Evolutionary conservation across 2,888 invertebrate species (phyloP).

Genomic region (Coelogynopora nodosa): DNA sequence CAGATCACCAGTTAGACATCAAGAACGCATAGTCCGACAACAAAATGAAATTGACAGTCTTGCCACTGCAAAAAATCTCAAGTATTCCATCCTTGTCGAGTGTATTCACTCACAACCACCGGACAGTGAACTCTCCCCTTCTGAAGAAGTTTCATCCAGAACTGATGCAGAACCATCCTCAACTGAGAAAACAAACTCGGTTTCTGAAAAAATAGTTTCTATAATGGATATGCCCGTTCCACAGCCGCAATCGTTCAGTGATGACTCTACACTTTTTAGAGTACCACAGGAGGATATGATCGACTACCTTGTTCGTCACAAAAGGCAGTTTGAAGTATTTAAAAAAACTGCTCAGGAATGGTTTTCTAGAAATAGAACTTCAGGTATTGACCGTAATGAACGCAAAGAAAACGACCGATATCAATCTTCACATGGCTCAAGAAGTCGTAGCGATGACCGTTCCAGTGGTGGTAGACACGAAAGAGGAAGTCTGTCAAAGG

Average conservation of each 20-base stretch:
- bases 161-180: background rate
- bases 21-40: background rate
- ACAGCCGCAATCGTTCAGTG: background rate
- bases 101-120: background rate
- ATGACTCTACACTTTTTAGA: background rate
- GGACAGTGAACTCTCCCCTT: background rate
- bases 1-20: background rate
- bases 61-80: background rate
- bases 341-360: background rate
- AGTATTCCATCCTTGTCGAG: background rate
- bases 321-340: background rate
- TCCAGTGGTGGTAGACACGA: background rate
- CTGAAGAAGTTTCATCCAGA: background rate
- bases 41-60: background rate
- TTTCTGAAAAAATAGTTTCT: background rate
- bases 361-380: background rate
- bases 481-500: background rate
- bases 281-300: background rate
- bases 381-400: background rate
- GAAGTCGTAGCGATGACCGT: too few relatives aligned
- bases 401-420: background rate
- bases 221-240: background rate
- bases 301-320: background rate
- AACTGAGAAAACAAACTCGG: background rate
- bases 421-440: background rate